Base-by-base conservation (phyloP, 2,113 vertebrate genomes). In the Mirounga angustirostris region DNA sequence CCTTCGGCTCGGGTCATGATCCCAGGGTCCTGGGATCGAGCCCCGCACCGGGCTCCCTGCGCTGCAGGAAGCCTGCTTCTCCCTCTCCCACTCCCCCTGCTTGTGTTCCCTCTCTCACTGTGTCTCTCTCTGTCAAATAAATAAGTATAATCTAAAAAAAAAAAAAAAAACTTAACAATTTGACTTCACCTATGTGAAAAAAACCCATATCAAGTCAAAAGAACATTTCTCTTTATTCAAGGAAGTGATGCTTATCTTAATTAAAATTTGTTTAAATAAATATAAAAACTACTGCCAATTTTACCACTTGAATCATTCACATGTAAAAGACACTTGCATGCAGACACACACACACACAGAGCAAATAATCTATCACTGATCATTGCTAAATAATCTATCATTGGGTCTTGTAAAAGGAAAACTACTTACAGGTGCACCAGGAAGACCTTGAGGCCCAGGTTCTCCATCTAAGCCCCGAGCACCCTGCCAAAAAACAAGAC, bases 391-490 rank as follows among this genome's bases (percentile, higher is more conserved):
- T 33, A 30, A 54, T 21, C 46, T 69, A 40, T 73, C 6, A 8
- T 12, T n/a, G n/a, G 0, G 2, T 90, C n/a, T 78, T 59, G 5
- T 79, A 54, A 24, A 88, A 22, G 59, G 6, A 87, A 74, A 67
- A 91, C 30, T 88, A 99, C 99, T 99, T 98, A 99, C 99, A 97
- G 98, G 96, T 87, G 99, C 99, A 81, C 99, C 99, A 82, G 98
- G 98, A 89, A 99, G 98, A 56, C 99, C 99, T 43, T 98, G 99
- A 22, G 99, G 98, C 73, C 99, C 99, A 95, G 99, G 99, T 13
- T 99, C 99, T 95, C 99, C 99, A 98, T 99, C 99, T 88, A 98
- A 98, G 90, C 99, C 99, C 85, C 99, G 99, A 97, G 98, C 95
- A 79, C 99, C 99, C 99, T 99, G 56, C 36, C 90, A 97, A 97